phyloP scores from a whole-genome alignment of 2,797 vertebrate genomes.

The Coluber constrictor region DNA sequence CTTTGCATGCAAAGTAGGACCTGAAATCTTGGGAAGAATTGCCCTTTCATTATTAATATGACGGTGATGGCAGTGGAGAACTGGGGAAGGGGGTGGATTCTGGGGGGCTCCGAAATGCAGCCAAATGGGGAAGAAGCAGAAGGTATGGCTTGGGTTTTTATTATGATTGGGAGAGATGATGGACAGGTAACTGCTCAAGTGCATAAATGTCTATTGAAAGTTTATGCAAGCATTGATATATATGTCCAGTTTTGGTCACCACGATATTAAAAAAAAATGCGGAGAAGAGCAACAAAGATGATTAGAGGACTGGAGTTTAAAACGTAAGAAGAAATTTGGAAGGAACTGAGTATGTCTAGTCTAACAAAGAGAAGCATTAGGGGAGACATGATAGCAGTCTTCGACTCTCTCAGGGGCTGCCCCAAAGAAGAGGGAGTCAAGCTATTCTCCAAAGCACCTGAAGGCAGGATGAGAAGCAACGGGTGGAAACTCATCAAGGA shows the following conservation, averaged over 20 bases:
- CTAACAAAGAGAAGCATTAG: too few species aligned
- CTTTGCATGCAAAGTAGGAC: conserved; percentile 61
- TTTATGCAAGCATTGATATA: background rate
- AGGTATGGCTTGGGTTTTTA: background rate
- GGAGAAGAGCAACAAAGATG: background rate
- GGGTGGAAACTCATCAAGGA: too few species aligned
- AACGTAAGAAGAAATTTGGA: background rate
- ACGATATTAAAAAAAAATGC: background rate
- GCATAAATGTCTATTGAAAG: too few species aligned
- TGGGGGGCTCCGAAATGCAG: background rate
- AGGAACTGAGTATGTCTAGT: too few species aligned
- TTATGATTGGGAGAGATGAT: background rate
- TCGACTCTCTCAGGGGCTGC: too few species aligned
- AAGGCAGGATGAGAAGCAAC: too few species aligned
- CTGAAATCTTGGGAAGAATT: conserved; percentile 59
- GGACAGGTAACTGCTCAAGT: too few species aligned
- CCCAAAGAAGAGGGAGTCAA: too few species aligned
- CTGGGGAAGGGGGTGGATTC: background rate
- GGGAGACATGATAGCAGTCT: too few species aligned
- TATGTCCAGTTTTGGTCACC: background rate
- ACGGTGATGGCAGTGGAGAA: conserved; percentile 26
- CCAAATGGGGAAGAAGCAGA: background rate
- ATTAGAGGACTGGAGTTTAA: background rate
- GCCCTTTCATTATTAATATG: conserved; percentile 68
- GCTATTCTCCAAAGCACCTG: too few species aligned